A percentile compares a stretch with the other conserved stretches of the same genome.
These are phyloP conservation scores for Drosophila littoralis DNA, from an alignment of 1,140 invertebrate genomes.

Conservation along the genomic window DNA sequence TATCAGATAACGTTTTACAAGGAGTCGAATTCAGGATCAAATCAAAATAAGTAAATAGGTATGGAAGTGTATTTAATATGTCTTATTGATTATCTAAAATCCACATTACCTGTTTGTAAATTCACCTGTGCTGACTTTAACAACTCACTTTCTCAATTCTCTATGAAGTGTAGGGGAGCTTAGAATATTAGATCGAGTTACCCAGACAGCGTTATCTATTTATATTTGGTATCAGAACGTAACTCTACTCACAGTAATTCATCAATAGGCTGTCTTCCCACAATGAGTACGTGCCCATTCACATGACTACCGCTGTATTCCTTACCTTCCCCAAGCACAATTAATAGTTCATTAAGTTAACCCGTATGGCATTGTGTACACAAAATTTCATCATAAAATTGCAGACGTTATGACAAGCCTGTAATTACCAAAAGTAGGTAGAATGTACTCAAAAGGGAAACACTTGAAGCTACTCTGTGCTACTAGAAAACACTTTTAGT, in stretches of 20 bases:
- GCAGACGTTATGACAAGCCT: conserved; percentile 19
- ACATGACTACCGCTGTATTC: not conserved
- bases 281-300: not conserved
- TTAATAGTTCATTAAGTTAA: not conserved
- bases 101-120: no score
- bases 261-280: not conserved
- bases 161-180: not conserved
- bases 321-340: conserved; percentile 45
- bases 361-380: not conserved
- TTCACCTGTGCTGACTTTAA: no score
- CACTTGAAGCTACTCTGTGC: conserved; percentile 4
- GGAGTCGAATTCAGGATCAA: no score
- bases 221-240: no score
- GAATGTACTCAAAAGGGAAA: not conserved
- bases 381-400: not conserved
- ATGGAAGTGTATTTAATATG: no score
- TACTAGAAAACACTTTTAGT: conserved; percentile 38
- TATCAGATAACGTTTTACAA: no score
- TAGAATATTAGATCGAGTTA: no score
- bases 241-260: not conserved
- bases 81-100: no score
- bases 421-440: not conserved
- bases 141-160: not conserved
- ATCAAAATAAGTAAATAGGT: no score
- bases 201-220: no score